phyloP scores from a whole-genome alignment of 2,888 invertebrate species.

The Myopa tessellatipennis region DNA sequence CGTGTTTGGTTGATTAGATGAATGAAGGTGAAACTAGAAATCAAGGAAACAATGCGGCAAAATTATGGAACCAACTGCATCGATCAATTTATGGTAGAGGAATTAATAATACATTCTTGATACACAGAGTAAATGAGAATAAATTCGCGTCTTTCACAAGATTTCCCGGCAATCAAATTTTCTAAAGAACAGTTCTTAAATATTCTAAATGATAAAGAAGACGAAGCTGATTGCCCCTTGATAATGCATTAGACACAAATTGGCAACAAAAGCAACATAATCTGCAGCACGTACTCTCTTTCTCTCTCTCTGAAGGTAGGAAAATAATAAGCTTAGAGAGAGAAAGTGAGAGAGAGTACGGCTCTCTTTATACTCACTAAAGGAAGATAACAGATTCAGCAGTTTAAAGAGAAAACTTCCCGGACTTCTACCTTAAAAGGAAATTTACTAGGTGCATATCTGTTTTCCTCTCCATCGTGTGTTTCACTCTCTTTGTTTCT shows the following conservation, averaged over 20 bases:
- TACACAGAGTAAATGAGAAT: neutral
- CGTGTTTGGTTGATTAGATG: neutral
- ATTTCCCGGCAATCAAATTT: neutral
- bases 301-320: too few relatives aligned
- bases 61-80: slow-evolving; percentile 33
- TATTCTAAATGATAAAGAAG: neutral
- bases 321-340: too few relatives aligned
- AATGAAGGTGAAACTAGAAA: neutral
- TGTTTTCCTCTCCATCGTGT: too few relatives aligned
- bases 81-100: slow-evolving; percentile 43
- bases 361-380: neutral
- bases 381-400: neutral
- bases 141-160: neutral
- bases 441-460: too few relatives aligned
- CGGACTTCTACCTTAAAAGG: too few relatives aligned
- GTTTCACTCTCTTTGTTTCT: neutral
- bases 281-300: too few relatives aligned
- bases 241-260: neutral
- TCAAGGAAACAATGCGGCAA: slow-evolving; percentile 12
- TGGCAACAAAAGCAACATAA: too few relatives aligned
- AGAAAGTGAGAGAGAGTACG: neutral
- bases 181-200: neutral
- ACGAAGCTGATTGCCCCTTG: neutral
- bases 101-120: neutral
- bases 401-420: slow-evolving; percentile 4